Conservation (phyloP, 2,113 vertebrate species). For the Xiphorhynchus elegans region DNA sequence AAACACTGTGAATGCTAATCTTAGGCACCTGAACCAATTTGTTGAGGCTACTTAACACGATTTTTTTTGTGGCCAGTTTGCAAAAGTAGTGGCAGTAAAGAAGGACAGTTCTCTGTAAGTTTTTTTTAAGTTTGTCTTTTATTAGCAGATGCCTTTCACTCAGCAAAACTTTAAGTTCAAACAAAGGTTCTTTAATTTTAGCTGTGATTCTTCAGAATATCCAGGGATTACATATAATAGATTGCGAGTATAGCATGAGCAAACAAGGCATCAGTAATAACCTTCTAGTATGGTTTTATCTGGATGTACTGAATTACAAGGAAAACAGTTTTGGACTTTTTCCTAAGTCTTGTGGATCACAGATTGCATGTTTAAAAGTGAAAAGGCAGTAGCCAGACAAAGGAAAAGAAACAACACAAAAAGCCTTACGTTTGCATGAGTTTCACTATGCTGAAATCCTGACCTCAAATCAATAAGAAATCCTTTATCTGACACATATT, state of each 20-base stretch:
- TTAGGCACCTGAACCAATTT: not conserved
- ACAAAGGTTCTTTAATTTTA: conserved; percentile 42
- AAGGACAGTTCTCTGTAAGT: not conserved
- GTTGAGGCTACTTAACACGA: not conserved
- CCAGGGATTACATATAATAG: conserved; percentile 31
- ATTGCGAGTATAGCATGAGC: not conserved
- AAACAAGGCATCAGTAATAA: conserved; percentile 62
- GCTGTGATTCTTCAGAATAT: conserved; percentile 11
- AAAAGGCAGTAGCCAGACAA: conserved; percentile 28
- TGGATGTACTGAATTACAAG: conserved; percentile 56
- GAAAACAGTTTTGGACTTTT: conserved; percentile 51
- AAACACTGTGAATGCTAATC: not conserved
- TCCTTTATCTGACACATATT: conserved; percentile 51
- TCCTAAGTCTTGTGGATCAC: conserved; percentile 37
- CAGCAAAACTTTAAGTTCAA: not conserved
- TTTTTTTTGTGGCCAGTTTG: not conserved
- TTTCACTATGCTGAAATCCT: conserved; percentile 45
- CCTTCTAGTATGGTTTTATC: conserved; percentile 47
- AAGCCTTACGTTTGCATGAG: conserved; percentile 57
- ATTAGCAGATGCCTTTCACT: not conserved
- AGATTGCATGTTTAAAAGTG: conserved; percentile 26
- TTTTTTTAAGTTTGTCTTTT: not conserved
- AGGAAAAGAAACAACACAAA: conserved; percentile 36
- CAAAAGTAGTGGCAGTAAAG: not conserved
- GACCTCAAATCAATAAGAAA: conserved; percentile 57